These are phyloP conservation scores for Tiliacea citrago DNA, from an alignment of 2,888 invertebrate genomes.

Conservation along the genomic window DNA sequence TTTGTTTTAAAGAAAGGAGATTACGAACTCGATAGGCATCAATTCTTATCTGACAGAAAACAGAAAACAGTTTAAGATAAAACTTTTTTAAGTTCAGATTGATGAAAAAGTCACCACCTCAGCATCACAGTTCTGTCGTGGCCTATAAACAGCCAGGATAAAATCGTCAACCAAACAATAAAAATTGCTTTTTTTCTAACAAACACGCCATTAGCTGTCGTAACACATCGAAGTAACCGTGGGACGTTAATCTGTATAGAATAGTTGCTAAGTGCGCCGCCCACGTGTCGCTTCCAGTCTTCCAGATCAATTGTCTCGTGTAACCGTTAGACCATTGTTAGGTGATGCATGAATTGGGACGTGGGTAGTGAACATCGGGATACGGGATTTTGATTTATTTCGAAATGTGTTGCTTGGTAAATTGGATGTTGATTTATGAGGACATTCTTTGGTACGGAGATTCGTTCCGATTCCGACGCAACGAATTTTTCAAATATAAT, in stretches of 20 bases:
- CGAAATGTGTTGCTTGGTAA: slow-evolving; percentile 23
- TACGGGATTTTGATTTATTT: slow-evolving; percentile 51
- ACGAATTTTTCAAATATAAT: background rate
- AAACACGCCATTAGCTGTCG: background rate
- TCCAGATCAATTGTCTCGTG: slow-evolving; percentile 62
- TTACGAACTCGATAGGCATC: too few species aligned
- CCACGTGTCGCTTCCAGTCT: slow-evolving; percentile 56
- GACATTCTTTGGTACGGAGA: background rate
- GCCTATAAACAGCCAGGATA: background rate
- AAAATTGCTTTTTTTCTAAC: background rate
- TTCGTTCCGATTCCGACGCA: background rate
- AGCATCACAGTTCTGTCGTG: background rate
- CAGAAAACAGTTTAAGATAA: too few species aligned
- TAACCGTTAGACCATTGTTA: slow-evolving; percentile 65
- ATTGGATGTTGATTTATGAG: slow-evolving; percentile 35
- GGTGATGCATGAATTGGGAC: slow-evolving; percentile 30
- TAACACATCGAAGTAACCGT: slow-evolving; percentile 22
- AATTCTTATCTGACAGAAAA: too few species aligned
- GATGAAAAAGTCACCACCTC: background rate
- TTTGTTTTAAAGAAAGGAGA: too few species aligned
- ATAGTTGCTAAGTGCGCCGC: slow-evolving; percentile 58
- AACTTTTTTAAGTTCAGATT: background rate
- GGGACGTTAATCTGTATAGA: slow-evolving; percentile 48
- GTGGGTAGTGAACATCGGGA: slow-evolving; percentile 46
- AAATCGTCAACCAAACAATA: background rate